Evolutionary conservation across 2,888 invertebrate species (phyloP), one percentile per base, ranked within the genome.

Genomic region (Cataglyphis livida): DNA sequence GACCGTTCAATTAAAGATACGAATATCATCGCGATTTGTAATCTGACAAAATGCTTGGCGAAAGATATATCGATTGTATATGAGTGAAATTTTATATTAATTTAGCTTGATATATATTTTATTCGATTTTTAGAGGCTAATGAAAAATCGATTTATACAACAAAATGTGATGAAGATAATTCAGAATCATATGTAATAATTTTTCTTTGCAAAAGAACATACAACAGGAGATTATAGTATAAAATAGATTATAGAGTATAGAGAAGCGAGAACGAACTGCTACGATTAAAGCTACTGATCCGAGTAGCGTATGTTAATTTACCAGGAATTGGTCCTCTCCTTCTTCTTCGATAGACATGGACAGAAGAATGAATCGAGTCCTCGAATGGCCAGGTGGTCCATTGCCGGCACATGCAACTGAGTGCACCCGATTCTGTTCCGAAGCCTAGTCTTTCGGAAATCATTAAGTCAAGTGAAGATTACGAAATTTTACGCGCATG

Each of bases 351-450:
- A 84, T 85, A 75, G 84, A 83, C 85, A 78, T 81, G 64, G 82
- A 91, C 93, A 91, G 91, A 89, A 93, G 92, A 93, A 92, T 92
- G 92, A 93, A 88, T 82, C 81, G 86, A 89, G 91, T 90, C 87
- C 85, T 87, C 87, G 87, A 81, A 88, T 87, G 87, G 86, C 92
- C 92, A 92, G 93, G 92, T 93, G 93, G 92, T 93, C 92, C 86
- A 82, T 84, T 86, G 87, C 82, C 85, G 68, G 71, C 79, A 84
- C 81, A 84, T 87, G 81, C 85, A 86, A 84, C 84, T 83, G 87
- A 87, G 84, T 86, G 79, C 87, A 81, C 81, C 51, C 82, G 65
- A 51, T 79, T 68, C 66, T 54, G 74, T 48, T 62, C 18, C 5
- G 7, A 62, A 35, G 25, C 41, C 15, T 21, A 18, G 21, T 28